These are phyloP conservation scores for Cerceris rybyensis DNA, from an alignment of 2,888 invertebrate species.

Conservation along the genomic window DNA sequence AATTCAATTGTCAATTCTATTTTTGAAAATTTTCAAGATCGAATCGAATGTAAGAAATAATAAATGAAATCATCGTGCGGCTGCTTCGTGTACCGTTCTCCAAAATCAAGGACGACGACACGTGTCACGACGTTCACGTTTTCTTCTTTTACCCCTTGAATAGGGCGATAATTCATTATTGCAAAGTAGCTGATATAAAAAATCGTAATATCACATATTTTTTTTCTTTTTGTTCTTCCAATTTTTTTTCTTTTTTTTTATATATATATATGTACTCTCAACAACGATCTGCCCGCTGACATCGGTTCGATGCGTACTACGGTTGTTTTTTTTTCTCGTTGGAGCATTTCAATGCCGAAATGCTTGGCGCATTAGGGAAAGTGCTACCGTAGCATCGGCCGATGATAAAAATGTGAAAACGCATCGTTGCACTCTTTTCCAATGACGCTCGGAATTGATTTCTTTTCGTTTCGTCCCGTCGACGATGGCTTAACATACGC, in stretches of 20 bases:
- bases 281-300: conserved; percentile 36
- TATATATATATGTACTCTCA: background rate
- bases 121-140: conserved; percentile 38
- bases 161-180: conserved; percentile 61
- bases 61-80: background rate
- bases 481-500: background rate
- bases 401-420: background rate
- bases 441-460: background rate
- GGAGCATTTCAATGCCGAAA: conserved; percentile 1
- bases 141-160: conserved; percentile 20
- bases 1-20: too few relatives aligned
- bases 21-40: too few relatives aligned
- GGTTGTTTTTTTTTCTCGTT: background rate
- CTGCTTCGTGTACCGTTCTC: background rate
- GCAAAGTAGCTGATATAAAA: conserved; percentile 71
- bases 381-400: background rate
- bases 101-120: conserved; percentile 46
- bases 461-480: conserved; percentile 1
- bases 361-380: background rate
- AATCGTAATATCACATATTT: conserved; percentile 68
- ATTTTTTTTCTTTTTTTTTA: conserved; percentile 25
- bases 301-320: conserved; percentile 20
- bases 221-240: conserved; percentile 44
- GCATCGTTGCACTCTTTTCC: background rate
- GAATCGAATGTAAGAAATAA: background rate